phyloP scores from a whole-genome alignment of 2,113 vertebrate genomes.

The Sinocyclocheilus maitianheensis region DNA sequence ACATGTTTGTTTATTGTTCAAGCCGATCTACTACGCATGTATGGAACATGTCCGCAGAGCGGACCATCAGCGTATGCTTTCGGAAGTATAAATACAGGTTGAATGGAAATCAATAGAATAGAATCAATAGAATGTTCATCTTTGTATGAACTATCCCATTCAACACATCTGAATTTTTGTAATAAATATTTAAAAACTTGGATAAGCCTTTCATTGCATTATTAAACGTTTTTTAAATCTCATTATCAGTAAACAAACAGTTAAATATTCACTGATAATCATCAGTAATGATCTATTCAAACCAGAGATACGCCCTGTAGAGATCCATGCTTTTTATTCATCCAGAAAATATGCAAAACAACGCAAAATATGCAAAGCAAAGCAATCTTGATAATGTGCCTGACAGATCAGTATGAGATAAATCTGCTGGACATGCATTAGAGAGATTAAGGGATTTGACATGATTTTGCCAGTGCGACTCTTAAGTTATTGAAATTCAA shows the following conservation, averaged over 20 bases:
- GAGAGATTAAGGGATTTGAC: constrained; percentile 36
- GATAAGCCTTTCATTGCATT: background rate
- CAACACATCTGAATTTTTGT: background rate
- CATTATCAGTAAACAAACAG: background rate
- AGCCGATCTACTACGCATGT: too few relatives aligned
- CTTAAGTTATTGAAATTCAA: constrained; percentile 32
- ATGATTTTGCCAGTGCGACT: background rate
- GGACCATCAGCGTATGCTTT: too few relatives aligned
- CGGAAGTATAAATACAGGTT: too few relatives aligned
- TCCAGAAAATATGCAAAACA: constrained; percentile 4
- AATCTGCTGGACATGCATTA: constrained; percentile 43
- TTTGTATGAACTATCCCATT: background rate
- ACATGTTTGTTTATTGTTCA: too few relatives aligned
- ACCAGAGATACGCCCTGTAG: background rate
- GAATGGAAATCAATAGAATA: too few relatives aligned
- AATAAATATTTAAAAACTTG: background rate
- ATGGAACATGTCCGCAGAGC: too few relatives aligned
- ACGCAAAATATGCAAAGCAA: constrained; percentile 8
- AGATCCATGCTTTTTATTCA: background rate
- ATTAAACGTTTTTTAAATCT: background rate
- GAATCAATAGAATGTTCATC: background rate
- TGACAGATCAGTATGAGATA: constrained; percentile 27
- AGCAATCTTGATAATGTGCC: constrained; percentile 38
- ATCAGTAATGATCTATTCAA: background rate
- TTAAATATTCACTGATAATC: background rate